phyloP scores from a whole-genome alignment of 2,888 invertebrate species.

The Orthonychiurus folsomi region DNA sequence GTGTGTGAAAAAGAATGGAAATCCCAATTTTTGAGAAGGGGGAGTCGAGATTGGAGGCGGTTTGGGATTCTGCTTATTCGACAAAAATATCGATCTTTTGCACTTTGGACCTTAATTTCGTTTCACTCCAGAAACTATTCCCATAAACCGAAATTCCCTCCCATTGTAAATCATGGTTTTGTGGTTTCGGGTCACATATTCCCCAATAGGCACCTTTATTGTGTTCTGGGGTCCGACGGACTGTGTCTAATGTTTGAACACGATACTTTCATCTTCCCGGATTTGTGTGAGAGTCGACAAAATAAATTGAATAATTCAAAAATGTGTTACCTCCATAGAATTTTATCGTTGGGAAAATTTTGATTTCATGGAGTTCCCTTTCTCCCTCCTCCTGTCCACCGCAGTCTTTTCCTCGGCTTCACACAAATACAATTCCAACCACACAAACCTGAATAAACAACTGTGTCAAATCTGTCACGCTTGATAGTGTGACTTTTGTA shows the following conservation, averaged over 20 bases:
- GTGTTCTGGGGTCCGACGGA: background rate
- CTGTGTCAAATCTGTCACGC: too few relatives aligned
- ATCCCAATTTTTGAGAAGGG: background rate
- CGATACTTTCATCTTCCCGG: background rate
- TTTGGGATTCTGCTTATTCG: background rate
- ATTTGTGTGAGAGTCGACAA: background rate
- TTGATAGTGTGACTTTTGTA: too few relatives aligned
- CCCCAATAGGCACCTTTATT: background rate
- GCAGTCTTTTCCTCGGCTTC: too few relatives aligned
- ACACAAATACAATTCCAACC: too few relatives aligned
- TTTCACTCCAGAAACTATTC: background rate
- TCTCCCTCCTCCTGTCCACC: too few relatives aligned
- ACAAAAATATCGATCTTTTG: background rate
- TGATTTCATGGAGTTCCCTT: too few relatives aligned
- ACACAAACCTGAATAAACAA: too few relatives aligned
- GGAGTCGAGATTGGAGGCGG: background rate
- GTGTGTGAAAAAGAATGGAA: background rate
- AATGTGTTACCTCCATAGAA: background rate
- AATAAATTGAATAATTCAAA: conserved; percentile 1
- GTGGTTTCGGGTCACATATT: background rate
- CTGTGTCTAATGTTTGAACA: background rate
- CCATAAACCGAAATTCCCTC: background rate
- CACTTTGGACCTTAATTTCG: background rate
- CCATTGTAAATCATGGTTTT: background rate
- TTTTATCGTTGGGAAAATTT: background rate